phyloP scores from a whole-genome alignment of 2,113 vertebrate genomes.

The Pygoscelis antarcticus region DNA sequence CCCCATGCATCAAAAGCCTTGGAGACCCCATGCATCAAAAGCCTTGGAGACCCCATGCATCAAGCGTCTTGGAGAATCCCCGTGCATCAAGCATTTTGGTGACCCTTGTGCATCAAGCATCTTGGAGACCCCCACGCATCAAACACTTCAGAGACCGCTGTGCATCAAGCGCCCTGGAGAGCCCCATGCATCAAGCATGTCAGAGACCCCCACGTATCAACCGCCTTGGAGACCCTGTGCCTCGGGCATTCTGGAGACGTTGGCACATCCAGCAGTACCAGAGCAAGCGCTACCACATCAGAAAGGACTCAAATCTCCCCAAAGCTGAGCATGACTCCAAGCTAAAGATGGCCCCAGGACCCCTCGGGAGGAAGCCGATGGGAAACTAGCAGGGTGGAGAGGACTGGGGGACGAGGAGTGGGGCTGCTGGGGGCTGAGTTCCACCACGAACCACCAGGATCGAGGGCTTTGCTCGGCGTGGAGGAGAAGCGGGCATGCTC shows the following conservation, averaged over 20 bases:
- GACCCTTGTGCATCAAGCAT: accelerated
- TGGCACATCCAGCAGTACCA: not conserved
- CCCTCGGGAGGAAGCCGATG: not conserved
- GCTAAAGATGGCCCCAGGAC: not conserved
- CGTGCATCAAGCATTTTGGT: accelerated
- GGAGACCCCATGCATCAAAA: accelerated
- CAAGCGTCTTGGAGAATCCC: not conserved
- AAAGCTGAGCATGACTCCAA: not conserved
- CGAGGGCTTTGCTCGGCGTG: accelerated
- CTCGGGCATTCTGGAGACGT: not conserved
- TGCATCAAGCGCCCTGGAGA: not conserved
- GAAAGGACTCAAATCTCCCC: not conserved
- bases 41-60: not conserved
- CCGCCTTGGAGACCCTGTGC: accelerated
- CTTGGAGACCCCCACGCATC: not conserved
- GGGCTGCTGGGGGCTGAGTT: not conserved
- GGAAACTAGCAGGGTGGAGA: not conserved
- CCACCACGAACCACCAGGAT: not conserved
- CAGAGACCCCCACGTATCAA: not conserved
- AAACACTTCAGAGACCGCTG: accelerated
- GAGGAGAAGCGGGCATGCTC: not conserved
- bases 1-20: accelerated
- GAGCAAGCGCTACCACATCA: not conserved
- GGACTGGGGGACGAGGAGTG: accelerated
- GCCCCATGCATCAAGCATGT: not conserved